Conservation (phyloP, 2,113 vertebrate species). For the Gavialis gangeticus region DNA sequence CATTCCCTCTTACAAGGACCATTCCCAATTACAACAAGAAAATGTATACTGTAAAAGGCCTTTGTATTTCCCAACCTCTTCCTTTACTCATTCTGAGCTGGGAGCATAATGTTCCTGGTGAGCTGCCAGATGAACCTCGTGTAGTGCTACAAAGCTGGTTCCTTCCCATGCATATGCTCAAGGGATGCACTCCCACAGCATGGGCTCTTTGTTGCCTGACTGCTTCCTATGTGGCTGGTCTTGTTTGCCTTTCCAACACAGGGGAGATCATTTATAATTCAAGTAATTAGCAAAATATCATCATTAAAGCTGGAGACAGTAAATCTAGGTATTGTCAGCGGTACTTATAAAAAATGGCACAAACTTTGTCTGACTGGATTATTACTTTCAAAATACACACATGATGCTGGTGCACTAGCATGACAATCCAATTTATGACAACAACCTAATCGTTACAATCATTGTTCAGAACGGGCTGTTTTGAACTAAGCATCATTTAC, state of each 20-base stretch:
- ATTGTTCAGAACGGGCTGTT: background rate
- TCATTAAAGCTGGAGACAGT: background rate
- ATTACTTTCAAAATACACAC: accelerated
- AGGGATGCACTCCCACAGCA: slow-evolving; percentile 50
- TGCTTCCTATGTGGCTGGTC: slow-evolving; percentile 4
- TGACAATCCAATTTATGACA: background rate
- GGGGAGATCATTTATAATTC: background rate
- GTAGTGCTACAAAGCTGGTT: slow-evolving; percentile 50
- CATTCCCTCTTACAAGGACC: background rate
- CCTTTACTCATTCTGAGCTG: background rate
- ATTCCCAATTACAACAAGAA: slow-evolving; percentile 40
- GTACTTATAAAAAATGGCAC: background rate
- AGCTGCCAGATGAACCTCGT: slow-evolving; percentile 65
- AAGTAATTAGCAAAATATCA: slow-evolving; percentile 21
- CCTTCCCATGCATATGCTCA: slow-evolving; percentile 40
- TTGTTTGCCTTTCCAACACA: slow-evolving; percentile 24
- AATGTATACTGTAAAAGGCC: slow-evolving; percentile 56
- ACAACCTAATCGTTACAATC: background rate
- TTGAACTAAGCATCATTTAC: background rate
- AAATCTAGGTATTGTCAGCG: background rate
- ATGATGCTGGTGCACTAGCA: background rate
- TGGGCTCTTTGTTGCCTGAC: background rate
- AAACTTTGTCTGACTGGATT: background rate
- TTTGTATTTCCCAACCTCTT: slow-evolving; percentile 55
- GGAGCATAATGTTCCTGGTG: slow-evolving; percentile 72